Conservation (phyloP, 2,888 invertebrate species). For the Physocephala rufipes region DNA sequence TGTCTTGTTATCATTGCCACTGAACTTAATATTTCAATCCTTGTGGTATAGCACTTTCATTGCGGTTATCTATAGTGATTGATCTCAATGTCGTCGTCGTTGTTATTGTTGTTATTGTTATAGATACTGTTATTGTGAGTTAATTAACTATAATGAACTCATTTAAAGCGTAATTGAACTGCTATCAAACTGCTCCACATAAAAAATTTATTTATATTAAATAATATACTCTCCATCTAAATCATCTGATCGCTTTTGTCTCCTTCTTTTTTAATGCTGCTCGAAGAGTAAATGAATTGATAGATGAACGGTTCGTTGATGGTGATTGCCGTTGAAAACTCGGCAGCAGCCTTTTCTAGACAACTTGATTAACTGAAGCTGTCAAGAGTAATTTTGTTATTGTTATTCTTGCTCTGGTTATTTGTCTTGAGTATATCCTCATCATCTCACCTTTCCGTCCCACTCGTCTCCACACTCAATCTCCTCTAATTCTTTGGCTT, state of each 20-base stretch:
- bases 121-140: constrained; percentile 33
- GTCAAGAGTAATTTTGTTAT: constrained; percentile 25
- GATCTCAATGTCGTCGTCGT: not conserved
- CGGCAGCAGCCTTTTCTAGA: constrained; percentile 44
- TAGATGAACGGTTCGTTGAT: not conserved
- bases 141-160: constrained; percentile 44
- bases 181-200: constrained; percentile 34
- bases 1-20: too few relatives aligned
- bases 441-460: not conserved
- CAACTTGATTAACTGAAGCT: constrained; percentile 46
- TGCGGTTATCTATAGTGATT: not conserved
- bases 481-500: constrained; percentile 28
- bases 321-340: constrained; percentile 5
- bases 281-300: not conserved
- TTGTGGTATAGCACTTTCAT: too few relatives aligned
- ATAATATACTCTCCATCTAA: too few relatives aligned
- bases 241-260: not conserved
- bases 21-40: too few relatives aligned
- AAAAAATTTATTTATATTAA: constrained; percentile 31
- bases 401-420: constrained; percentile 26
- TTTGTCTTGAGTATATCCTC: constrained; percentile 12
- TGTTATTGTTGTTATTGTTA: not conserved
- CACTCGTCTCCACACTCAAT: not conserved
- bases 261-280: not conserved
- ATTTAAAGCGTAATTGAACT: constrained; percentile 43